phyloP scores from a whole-genome alignment of 2,113 vertebrate genomes.

The Chelonoidis abingdonii region DNA sequence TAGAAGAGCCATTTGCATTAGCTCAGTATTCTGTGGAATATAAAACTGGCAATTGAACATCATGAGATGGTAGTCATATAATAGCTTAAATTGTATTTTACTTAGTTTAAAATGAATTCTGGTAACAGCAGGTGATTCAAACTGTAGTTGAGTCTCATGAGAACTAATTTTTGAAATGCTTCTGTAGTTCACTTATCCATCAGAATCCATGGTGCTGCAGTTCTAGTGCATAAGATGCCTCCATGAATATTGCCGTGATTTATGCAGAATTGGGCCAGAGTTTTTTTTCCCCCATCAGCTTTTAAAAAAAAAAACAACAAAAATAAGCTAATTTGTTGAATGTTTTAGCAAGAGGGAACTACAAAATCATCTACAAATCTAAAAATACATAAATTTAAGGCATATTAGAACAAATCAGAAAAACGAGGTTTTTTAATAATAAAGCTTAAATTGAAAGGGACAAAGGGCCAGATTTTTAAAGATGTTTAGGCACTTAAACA shows the following conservation, averaged over 20 bases:
- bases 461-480: not conserved
- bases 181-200: not conserved
- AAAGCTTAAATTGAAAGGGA: slow-evolving; percentile 14
- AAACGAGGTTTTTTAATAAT: not conserved
- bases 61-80: not conserved
- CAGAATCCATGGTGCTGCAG: not conserved
- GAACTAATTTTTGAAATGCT: slow-evolving; percentile 1
- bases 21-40: not conserved
- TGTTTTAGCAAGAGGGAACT: not conserved
- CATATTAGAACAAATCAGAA: slow-evolving; percentile 9
- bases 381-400: slow-evolving; percentile 9
- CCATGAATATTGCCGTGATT: not conserved
- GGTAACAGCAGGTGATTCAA: not conserved
- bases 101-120: too few relatives aligned
- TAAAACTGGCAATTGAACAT: not conserved
- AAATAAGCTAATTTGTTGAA: not conserved
- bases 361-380: not conserved
- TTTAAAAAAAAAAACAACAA: not conserved
- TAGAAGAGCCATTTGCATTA: slow-evolving; percentile 21
- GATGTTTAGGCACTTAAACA: not conserved
- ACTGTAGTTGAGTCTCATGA: not conserved
- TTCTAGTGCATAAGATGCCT: not conserved
- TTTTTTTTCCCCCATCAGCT: not conserved
- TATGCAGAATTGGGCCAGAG: not conserved
- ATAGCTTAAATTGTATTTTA: not conserved